These are phyloP conservation scores for Mythimna albipuncta DNA, from an alignment of 2,888 invertebrate genomes.

Conservation along the genomic window DNA sequence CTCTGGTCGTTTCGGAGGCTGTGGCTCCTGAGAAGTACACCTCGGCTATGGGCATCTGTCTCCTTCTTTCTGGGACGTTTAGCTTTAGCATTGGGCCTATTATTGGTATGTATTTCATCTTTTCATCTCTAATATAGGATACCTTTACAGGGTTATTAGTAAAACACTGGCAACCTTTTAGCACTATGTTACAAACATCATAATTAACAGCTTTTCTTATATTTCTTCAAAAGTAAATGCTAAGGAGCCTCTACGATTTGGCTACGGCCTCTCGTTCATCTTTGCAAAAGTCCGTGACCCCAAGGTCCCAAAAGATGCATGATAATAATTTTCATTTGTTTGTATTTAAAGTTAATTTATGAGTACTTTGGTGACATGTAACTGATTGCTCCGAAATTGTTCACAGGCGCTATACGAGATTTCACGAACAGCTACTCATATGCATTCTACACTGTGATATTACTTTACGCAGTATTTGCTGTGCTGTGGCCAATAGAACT, in stretches of 20 bases:
- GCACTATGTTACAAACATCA: too few relatives aligned
- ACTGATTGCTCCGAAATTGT: conserved; percentile 18
- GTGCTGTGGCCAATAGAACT: conserved; percentile 49
- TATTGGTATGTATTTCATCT: conserved; percentile 36
- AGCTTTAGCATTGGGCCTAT: conserved; percentile 43
- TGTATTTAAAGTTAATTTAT: conserved; percentile 7
- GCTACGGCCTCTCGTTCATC: too few relatives aligned
- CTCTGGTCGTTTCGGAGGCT: conserved; percentile 42
- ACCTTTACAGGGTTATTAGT: too few relatives aligned
- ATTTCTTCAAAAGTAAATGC: too few relatives aligned
- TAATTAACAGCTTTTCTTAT: too few relatives aligned
- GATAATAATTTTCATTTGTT: conserved; percentile 6
- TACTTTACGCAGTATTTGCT: conserved; percentile 31
- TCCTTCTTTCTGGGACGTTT: conserved; percentile 19
- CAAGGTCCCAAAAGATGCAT: background rate
- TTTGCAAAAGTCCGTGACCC: too few relatives aligned
- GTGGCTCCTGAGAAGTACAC: conserved; percentile 52
- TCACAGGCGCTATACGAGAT: conserved; percentile 50
- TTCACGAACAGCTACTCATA: conserved; percentile 38
- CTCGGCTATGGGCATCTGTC: conserved; percentile 38
- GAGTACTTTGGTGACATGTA: background rate
- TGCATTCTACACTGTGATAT: conserved; percentile 41
- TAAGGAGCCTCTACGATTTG: too few relatives aligned
- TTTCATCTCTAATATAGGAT: background rate
- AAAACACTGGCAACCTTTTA: too few relatives aligned